Evolutionary conservation across 2,797 vertebrate genomes (phyloP).

Genomic region (Megaceryle alcyon): DNA sequence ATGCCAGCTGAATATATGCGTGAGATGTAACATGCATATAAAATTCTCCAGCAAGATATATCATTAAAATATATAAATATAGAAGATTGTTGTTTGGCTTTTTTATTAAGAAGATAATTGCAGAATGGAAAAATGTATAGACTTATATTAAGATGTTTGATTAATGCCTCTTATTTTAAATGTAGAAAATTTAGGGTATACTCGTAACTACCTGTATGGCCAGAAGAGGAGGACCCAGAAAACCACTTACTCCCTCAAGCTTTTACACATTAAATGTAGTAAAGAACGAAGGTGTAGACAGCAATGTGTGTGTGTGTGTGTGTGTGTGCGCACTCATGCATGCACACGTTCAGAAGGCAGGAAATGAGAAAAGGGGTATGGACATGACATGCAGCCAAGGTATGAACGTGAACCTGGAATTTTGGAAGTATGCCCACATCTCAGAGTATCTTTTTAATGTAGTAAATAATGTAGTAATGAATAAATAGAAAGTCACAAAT

Average conservation of each 20-base stretch:
- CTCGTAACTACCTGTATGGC: not conserved
- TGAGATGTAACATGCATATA: not conserved
- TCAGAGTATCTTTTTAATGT: not conserved
- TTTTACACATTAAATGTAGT: not conserved
- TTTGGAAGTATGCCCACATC: not conserved
- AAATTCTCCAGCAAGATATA: not conserved
- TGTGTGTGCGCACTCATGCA: rapidly evolving
- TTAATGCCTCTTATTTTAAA: not conserved
- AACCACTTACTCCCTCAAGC: not conserved
- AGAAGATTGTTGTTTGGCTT: rapidly evolving
- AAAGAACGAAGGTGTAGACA: rapidly evolving
- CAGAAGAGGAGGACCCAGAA: not conserved
- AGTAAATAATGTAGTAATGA: not conserved
- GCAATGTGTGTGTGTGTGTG: not conserved
- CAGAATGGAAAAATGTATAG: not conserved
- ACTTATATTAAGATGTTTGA: not conserved
- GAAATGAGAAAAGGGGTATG: not conserved
- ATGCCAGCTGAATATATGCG: rapidly evolving
- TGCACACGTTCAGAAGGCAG: not conserved
- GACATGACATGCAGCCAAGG: not conserved
- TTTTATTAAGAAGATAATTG: not conserved
- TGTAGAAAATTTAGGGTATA: not conserved
- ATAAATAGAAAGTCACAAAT: not conserved
- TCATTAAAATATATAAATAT: not conserved
- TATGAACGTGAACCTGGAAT: not conserved